These are phyloP conservation scores for Scomber colias DNA, from an alignment of 2,113 vertebrate species.

Conservation along the genomic window DNA sequence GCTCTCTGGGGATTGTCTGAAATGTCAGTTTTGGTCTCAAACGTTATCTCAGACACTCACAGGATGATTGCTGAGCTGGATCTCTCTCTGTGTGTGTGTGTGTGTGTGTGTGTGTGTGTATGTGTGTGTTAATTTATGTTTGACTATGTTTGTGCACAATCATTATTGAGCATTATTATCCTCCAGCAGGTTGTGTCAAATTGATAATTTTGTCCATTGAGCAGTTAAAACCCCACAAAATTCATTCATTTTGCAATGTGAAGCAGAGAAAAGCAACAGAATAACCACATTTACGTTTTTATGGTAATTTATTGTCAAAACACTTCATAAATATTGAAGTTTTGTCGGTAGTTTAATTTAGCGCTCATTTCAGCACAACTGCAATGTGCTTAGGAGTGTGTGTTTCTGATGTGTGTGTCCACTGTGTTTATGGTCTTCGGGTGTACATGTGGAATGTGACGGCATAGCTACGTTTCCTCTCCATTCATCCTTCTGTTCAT, in stretches of 20 bases:
- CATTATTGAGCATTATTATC: not conserved
- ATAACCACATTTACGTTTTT: not conserved
- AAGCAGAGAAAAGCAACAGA: not conserved
- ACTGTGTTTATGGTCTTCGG: slow-evolving; percentile 57
- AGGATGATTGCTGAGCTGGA: not conserved
- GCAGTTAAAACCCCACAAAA: too few relatives aligned
- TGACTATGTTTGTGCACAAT: not conserved
- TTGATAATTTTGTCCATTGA: too few relatives aligned
- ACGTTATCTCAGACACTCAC: slow-evolving; percentile 20
- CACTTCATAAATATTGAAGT: too few relatives aligned
- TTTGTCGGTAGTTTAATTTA: too few relatives aligned
- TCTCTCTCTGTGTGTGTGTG: slow-evolving; percentile 5
- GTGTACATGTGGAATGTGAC: slow-evolving; percentile 82
- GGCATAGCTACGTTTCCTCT: slow-evolving; percentile 66
- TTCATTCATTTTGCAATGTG: not conserved
- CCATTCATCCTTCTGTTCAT: slow-evolving; percentile 52
- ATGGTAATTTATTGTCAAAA: not conserved
- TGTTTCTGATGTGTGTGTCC: slow-evolving; percentile 38
- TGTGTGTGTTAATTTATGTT: not conserved
- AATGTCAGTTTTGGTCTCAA: slow-evolving; percentile 58
- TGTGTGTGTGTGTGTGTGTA: not conserved
- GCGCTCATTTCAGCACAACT: not conserved
- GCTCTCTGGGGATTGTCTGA: slow-evolving; percentile 48
- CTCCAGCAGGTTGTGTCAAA: not conserved
- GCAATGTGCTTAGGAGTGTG: not conserved